Evolutionary conservation across 2,113 vertebrate genomes (phyloP), one percentile per base, ranked within the genome.

Genomic region (Emydura subglobosa): DNA sequence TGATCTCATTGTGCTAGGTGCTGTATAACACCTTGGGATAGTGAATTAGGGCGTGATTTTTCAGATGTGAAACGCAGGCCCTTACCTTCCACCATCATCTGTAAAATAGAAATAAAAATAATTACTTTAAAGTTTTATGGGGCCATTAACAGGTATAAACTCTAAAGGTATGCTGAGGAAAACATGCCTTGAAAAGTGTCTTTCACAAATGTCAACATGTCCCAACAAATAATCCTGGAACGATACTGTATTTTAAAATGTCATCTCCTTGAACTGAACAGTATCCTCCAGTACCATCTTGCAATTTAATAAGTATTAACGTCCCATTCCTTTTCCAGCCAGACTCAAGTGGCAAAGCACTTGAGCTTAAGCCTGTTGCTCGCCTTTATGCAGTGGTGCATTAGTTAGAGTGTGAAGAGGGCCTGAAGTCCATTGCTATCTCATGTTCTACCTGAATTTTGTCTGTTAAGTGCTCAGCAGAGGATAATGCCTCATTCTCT

Each of bases 401-500:
- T 65, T 54, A 34, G 8, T 74, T 94, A 80, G 61, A 61, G 24
- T 86, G 65, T 72, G 34, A 86, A 85, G 91, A 91, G 78, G 89
- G 88, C 47, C 94, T 90, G 89, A 95, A 96, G 91, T 54, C 42
- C 80, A 16, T 44, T 91, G 89, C 91, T 93, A 55, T 87, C 59
- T 96, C 79, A 61, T 93, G 39, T 57, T 91, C 90, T 91, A 47
- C 42, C 49, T 39, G 61, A 27, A 61, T 50, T 50, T 44, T 82
- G 79, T 3, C 79, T 86, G 27, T 85, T 92, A 94, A 97, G 88
- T 95, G 86, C 87, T 96, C 90, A 85, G 79, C 29, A 34, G 83
- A 89, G 96, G 94, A 93, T 96, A 92, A 95, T 93, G 53, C 95
- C 93, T 93, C 82, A 34, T 90, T 97, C 92, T 98, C 68, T 95